These are phyloP conservation scores for Marmota flaviventris DNA, from an alignment of 2,113 vertebrate species.

Conservation along the genomic window DNA sequence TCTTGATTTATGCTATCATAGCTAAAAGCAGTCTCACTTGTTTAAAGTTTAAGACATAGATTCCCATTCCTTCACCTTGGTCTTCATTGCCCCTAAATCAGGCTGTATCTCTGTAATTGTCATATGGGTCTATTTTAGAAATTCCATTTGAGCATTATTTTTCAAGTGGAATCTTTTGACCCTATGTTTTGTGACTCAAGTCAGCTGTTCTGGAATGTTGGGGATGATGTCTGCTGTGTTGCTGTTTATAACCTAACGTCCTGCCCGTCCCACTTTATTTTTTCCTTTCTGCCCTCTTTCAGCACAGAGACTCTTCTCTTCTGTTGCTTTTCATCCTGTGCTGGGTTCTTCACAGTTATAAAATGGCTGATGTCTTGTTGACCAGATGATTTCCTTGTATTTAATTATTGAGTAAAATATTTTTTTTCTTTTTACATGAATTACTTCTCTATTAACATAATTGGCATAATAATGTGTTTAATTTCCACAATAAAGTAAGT, in stretches of 20 bases:
- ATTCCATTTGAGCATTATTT: not conserved
- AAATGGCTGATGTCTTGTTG: not conserved
- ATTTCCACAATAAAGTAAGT: slow-evolving; percentile 31
- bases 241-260: not conserved
- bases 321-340: not conserved
- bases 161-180: not conserved
- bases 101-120: not conserved
- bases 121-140: not conserved
- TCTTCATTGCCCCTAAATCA: not conserved
- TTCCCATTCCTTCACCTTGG: not conserved
- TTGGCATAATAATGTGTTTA: not conserved
- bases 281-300: not conserved
- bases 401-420: not conserved
- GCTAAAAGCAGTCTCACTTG: not conserved
- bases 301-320: not conserved
- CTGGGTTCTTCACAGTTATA: not conserved
- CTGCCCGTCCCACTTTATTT: not conserved
- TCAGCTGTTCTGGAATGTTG: not conserved
- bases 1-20: not conserved
- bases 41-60: not conserved
- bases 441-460: not conserved
- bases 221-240: not conserved
- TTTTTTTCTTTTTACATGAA: not conserved
- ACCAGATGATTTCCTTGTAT: not conserved
- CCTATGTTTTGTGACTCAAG: not conserved